Base-by-base conservation (phyloP, 2,888 invertebrate genomes). In the Tetragonisca angustula region DNA sequence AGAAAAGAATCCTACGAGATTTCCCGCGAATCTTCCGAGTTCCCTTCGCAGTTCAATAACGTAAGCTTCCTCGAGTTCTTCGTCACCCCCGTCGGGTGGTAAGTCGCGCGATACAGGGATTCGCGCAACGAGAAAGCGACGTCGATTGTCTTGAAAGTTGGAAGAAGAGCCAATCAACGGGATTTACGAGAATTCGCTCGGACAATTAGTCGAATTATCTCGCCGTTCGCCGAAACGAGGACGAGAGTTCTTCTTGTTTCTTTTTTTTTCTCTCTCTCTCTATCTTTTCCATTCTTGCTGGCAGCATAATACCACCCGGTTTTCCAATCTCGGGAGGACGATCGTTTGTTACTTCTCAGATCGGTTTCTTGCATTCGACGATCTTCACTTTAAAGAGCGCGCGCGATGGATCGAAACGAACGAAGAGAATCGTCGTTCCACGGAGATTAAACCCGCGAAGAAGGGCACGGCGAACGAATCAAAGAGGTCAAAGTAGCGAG, bases 391-490 rank as follows among this genome's bases (percentile, higher is more conserved):
- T 19, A 61, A 2, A 15, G 43, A 27, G 19, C 17, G 67, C 15
- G 9, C 27, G 17, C 61, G n/a, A 21, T 13, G 15, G 2, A n/a
- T n/a, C 15, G n/a, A 54, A 32, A 68, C 1, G 43, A 9, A 43
- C 43, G 19, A 32, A 32, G 62, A 81, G n/a, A 69, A 56, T 9
- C 36, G 27, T 32, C 21, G 49, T 21, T 24, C 17, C 4, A 17
- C 27, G 24, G 24, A 76, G 80, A 81, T 81, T 76, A 64, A 81
- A 76, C 27, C 68, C 32, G 50, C n/a, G 27, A 62, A 32, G 73
- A 24, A 81, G 36, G 56, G 59, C 61, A 21, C 13, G 49, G 56
- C 62, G 62, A 50, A 15, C 32, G 54, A 56, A 56, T 59, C 56
- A 24, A 59, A 27, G 19, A 43, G 36, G 32, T 83, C 72, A 83